A percentile compares a stretch with the other conserved stretches of the same genome.
These are phyloP conservation scores for Grammomys surdaster DNA, from an alignment of 2,113 vertebrate genomes.

Conservation along the genomic window DNA sequence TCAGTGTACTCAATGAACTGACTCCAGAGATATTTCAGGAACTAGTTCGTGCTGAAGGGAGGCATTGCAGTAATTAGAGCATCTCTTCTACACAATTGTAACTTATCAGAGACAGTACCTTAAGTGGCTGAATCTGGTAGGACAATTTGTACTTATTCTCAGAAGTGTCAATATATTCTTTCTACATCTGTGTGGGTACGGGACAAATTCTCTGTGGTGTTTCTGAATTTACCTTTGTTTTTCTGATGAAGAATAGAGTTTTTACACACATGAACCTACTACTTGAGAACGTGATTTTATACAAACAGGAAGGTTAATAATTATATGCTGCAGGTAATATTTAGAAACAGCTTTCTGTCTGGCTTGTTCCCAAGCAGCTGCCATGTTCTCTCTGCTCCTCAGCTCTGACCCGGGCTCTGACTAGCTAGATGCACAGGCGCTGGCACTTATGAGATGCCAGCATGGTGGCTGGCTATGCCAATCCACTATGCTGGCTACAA, in stretches of 20 bases:
- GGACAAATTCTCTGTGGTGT: not conserved
- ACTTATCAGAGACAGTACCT: conserved; percentile 56
- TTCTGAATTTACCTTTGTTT: not conserved
- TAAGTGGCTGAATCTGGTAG: conserved; percentile 47
- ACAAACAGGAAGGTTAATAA: not conserved
- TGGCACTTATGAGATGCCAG: too few species aligned
- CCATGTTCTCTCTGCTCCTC: too few species aligned
- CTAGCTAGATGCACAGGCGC: too few species aligned
- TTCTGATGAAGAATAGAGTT: not conserved
- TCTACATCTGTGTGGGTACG: not conserved
- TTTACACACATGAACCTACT: not conserved
- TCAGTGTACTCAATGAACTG: conserved; percentile 63
- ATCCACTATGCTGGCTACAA: too few species aligned
- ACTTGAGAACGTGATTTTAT: not conserved
- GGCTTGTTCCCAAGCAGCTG: too few species aligned
- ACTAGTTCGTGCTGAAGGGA: conserved; percentile 55
- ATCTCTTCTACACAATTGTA: conserved; percentile 36
- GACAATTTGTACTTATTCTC: conserved; percentile 47
- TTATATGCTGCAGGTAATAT: not conserved
- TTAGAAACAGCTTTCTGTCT: too few species aligned
- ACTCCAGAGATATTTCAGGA: conserved; percentile 65
- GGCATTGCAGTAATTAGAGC: conserved; percentile 63
- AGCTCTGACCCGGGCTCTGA: too few species aligned
- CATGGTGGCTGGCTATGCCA: too few species aligned
- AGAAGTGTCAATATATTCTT: conserved; percentile 48